These are phyloP conservation scores for Blastobasis adustella DNA, from an alignment of 2,888 invertebrate species.

Conservation along the genomic window DNA sequence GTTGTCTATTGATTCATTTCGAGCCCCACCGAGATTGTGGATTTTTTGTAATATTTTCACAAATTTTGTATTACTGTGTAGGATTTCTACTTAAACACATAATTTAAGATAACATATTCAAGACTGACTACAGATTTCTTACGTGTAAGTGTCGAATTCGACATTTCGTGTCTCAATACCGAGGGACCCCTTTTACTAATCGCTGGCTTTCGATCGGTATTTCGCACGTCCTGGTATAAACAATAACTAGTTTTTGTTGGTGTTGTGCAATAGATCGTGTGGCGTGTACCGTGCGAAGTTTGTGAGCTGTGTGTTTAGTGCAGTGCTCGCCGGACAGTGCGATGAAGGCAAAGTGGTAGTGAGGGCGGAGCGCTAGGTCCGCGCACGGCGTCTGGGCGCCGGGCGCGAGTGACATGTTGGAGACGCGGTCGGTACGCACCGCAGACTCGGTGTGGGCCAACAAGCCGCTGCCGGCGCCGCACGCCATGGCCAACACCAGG, in stretches of 20 bases:
- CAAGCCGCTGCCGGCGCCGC: conserved; percentile 74
- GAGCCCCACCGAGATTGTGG: conserved; percentile 60
- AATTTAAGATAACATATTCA: conserved; percentile 11
- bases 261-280: conserved; percentile 20
- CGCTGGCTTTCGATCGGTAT: conserved; percentile 48
- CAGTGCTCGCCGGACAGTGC: conserved; percentile 5
- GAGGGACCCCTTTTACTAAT: conserved; percentile 39
- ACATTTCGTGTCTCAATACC: conserved; percentile 9
- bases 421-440: conserved; percentile 83
- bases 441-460: conserved; percentile 81
- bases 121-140: conserved; percentile 1
- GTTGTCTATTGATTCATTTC: conserved; percentile 68
- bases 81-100: conserved; percentile 26
- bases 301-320: conserved; percentile 30
- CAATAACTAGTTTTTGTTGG: conserved; percentile 34
- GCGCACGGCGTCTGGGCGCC: conserved; percentile 19
- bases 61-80: conserved; percentile 36
- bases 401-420: conserved; percentile 76
- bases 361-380: conserved; percentile 34
- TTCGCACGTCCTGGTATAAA: conserved; percentile 54
- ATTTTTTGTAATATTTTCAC: conserved; percentile 39
- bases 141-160: conserved; percentile 1
- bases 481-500: conserved; percentile 71
- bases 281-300: conserved; percentile 21
- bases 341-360: conserved; percentile 25